Percentiles rank a stretch among this genome's conserved stretches.
Evolutionary conservation across 92 coral and sea anemone species (phyloP).

Genomic region (Zoanthus sociatus): DNA sequence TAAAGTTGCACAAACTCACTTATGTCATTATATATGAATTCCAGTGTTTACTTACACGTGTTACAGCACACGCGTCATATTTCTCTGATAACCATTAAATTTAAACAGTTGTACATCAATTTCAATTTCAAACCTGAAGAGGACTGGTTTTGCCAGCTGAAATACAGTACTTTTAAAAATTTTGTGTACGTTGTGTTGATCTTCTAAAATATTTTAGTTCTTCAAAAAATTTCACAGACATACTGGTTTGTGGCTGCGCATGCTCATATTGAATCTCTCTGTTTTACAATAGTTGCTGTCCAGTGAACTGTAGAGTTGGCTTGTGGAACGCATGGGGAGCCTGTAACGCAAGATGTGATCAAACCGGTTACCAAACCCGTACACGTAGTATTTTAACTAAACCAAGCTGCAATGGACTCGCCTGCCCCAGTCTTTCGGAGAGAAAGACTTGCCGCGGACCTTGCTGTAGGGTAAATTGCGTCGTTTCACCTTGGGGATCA

Average conservation of each 20-base stretch:
- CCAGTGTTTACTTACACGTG: too few species aligned
- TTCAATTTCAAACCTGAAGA: too few species aligned
- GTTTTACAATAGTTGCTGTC: conserved; percentile 87
- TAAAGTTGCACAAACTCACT: too few species aligned
- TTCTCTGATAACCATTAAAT: too few species aligned
- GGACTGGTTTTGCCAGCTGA: too few species aligned
- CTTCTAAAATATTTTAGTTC: neutral
- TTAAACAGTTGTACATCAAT: too few species aligned
- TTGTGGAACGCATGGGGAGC: conserved; percentile 48
- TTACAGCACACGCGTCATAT: too few species aligned
- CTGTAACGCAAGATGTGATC: conserved; percentile 41
- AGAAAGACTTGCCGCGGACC: conserved; percentile 73
- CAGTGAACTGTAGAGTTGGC: conserved; percentile 74
- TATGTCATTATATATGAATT: too few species aligned
- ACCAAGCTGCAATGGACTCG: conserved; percentile 78
- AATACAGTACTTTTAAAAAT: neutral
- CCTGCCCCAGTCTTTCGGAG: conserved; percentile 72
- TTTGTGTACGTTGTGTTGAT: neutral
- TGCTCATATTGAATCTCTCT: neutral
- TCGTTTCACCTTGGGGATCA: conserved; percentile 84
- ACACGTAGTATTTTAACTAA: conserved; percentile 67
- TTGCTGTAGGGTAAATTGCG: conserved; percentile 76
- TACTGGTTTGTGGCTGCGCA: neutral
- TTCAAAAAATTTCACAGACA: neutral
- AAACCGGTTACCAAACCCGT: conserved; percentile 70